phyloP scores from a whole-genome alignment of 2,113 vertebrate species.

The Butorides virescens region DNA sequence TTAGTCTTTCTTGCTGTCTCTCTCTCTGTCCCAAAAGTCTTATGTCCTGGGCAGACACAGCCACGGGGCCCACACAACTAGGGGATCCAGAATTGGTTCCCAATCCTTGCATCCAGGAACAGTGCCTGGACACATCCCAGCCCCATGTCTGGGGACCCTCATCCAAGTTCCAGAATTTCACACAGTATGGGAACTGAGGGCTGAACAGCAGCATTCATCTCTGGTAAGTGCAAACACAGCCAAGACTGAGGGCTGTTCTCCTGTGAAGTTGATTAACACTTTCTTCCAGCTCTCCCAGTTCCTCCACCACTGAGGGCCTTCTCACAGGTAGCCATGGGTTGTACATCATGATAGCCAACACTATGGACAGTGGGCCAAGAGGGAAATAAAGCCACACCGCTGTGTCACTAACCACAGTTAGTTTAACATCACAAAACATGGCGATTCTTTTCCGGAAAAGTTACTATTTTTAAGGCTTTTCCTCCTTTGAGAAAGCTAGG shows the following conservation, averaged over 20 bases:
- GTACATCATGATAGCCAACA: background rate
- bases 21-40: background rate
- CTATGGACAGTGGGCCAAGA: fast-evolving
- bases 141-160: fast-evolving
- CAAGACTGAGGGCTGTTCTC: background rate
- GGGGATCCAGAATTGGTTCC: background rate
- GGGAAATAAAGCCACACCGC: background rate
- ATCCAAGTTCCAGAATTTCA: background rate
- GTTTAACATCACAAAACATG: background rate
- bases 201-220: background rate
- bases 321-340: background rate
- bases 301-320: background rate
- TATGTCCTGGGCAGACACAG: background rate
- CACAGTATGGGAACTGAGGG: fast-evolving
- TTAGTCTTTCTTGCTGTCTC: background rate
- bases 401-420: background rate
- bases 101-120: fast-evolving
- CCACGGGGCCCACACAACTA: background rate
- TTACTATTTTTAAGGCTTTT: background rate
- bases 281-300: background rate
- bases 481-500: background rate
- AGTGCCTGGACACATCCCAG: background rate
- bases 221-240: background rate
- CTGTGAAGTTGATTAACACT: background rate
- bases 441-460: background rate